Percentiles rank a stretch among this genome's conserved stretches.
phyloP scores from a whole-genome alignment of 2,888 invertebrate species.

The Tetanocera ferruginea region DNA sequence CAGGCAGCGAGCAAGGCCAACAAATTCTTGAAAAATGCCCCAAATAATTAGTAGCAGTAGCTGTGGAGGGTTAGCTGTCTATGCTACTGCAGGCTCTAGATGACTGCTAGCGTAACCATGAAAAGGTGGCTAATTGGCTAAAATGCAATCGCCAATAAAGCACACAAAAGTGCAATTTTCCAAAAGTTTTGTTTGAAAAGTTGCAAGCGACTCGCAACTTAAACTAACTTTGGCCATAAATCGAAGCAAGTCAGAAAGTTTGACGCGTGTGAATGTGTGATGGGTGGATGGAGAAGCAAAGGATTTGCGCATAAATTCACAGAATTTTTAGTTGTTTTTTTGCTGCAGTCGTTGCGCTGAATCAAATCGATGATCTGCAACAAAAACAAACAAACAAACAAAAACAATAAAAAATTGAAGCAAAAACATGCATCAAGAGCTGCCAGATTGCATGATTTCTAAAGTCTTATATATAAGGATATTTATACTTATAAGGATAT shows the following conservation, averaged over 20 bases:
- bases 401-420: no score
- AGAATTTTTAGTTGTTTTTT: neutral
- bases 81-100: neutral
- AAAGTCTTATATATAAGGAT: no score
- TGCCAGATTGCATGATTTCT: neutral
- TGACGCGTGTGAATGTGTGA: neutral
- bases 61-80: neutral
- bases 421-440: neutral
- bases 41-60: neutral
- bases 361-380: neutral
- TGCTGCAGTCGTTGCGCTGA: neutral
- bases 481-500: no score
- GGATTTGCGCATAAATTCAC: neutral
- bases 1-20: neutral
- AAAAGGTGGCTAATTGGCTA: conserved; percentile 8
- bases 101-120: neutral
- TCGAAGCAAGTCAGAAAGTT: conserved; percentile 11
- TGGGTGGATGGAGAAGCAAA: neutral
- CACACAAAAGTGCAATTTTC: neutral
- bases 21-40: neutral
- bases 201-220: neutral
- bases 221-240: conserved; percentile 11
- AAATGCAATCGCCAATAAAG: neutral
- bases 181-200: conserved; percentile 3
- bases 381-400: no score